phyloP scores from a whole-genome alignment of 2,113 vertebrate genomes.

The Parotia lawesii region DNA sequence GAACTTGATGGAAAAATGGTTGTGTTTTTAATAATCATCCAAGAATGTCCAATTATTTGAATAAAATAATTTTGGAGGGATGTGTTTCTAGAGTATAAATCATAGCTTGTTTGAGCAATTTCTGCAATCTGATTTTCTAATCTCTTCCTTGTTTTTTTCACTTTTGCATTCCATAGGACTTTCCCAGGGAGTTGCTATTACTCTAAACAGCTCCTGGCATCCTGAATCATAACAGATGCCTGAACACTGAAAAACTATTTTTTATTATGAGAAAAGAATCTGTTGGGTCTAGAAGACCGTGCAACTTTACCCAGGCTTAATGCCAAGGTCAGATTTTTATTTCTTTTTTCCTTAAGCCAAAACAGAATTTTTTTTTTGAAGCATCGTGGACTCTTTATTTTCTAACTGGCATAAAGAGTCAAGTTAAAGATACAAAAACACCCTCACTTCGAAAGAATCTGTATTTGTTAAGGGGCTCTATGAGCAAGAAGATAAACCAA shows the following conservation, averaged over 20 bases:
- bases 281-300: background rate
- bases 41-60: background rate
- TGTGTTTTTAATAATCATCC: background rate
- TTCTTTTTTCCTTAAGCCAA: background rate
- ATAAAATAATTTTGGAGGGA: background rate
- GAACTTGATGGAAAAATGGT: background rate
- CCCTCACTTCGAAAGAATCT: background rate
- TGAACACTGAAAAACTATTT: background rate
- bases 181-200: background rate
- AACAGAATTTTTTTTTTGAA: background rate
- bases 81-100: background rate
- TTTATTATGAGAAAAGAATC: background rate
- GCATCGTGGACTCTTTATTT: background rate
- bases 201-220: background rate
- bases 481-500: background rate
- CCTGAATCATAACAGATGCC: background rate
- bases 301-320: background rate
- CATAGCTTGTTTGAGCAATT: background rate
- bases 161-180: background rate
- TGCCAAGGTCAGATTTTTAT: background rate
- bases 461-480: background rate
- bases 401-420: background rate
- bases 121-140: background rate
- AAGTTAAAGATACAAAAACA: background rate
- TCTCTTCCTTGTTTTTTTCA: background rate